Evolutionary conservation across 2,888 invertebrate genomes (phyloP).

Genomic region (Lapara coniferarum): DNA sequence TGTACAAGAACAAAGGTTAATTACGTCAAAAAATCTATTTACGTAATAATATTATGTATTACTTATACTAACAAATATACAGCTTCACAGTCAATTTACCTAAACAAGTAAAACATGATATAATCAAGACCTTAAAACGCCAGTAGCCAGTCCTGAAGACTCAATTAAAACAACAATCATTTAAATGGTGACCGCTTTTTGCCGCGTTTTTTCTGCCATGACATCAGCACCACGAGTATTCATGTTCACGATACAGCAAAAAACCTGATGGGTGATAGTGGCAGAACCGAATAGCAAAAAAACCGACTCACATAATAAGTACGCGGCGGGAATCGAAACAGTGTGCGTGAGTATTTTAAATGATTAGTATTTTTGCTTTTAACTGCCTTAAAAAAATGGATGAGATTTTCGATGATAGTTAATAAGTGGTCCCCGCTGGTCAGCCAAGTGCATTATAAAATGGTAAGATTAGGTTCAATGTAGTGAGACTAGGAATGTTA

Average conservation of each 20-base stretch:
- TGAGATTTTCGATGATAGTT: background rate
- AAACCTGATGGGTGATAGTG: slow-evolving; percentile 15
- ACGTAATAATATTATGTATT: too few relatives aligned
- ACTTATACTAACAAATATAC: background rate
- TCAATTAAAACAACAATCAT: slow-evolving; percentile 23
- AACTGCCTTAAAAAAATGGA: too few relatives aligned
- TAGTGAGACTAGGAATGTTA: too few relatives aligned
- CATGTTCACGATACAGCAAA: slow-evolving; percentile 13
- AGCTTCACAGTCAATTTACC: background rate
- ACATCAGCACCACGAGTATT: slow-evolving; percentile 3
- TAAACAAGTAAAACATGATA: background rate
- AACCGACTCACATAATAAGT: slow-evolving; percentile 13
- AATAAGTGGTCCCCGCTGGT: too few relatives aligned
- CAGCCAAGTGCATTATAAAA: too few relatives aligned
- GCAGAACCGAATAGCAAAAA: slow-evolving; percentile 2
- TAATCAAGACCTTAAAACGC: slow-evolving; percentile 11
- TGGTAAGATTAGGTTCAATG: too few relatives aligned
- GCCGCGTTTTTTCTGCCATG: slow-evolving; percentile 1
- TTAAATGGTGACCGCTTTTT: slow-evolving; percentile 17
- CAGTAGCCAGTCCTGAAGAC: slow-evolving; percentile 15
- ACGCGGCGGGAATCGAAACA: slow-evolving; percentile 1
- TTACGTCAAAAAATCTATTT: too few relatives aligned
- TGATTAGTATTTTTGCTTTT: background rate
- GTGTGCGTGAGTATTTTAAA: slow-evolving; percentile 6
- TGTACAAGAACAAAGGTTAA: too few relatives aligned